phyloP scores from a whole-genome alignment of 2,888 invertebrate species.

The Cynaeus angustus region DNA sequence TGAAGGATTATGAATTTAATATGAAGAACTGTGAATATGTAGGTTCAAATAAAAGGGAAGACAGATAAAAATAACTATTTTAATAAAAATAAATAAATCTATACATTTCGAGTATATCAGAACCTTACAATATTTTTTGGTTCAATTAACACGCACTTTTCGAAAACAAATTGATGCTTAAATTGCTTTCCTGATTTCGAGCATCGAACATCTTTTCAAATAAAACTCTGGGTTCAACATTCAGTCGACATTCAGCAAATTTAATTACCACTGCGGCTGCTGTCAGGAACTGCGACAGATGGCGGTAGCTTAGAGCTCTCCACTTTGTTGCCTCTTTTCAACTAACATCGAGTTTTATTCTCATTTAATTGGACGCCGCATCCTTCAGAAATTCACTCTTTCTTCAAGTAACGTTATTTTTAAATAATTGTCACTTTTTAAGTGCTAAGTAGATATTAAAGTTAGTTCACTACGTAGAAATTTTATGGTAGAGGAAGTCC shows the following conservation, averaged over 20 bases:
- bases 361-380: constrained; percentile 48
- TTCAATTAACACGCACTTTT: constrained; percentile 27
- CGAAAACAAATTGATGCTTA: constrained; percentile 38
- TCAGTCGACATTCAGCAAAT: constrained; percentile 56
- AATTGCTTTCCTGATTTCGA: constrained; percentile 48
- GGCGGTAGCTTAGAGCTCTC: constrained; percentile 40
- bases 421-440: no score
- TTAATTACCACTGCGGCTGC: constrained; percentile 58
- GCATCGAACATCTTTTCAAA: constrained; percentile 45
- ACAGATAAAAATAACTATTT: constrained; percentile 5
- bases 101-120: not conserved
- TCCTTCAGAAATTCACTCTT: no score
- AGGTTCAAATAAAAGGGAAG: no score
- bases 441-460: no score
- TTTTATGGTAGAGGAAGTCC: no score
- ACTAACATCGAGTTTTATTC: constrained; percentile 40
- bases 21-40: no score
- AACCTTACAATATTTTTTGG: constrained; percentile 8
- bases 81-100: constrained; percentile 29
- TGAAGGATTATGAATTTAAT: no score
- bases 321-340: constrained; percentile 39
- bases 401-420: no score
- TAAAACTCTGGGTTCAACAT: constrained; percentile 53
- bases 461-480: no score
- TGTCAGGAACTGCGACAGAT: constrained; percentile 59